Conservation (phyloP, 2,797 vertebrate genomes). For the Momotus momota region DNA sequence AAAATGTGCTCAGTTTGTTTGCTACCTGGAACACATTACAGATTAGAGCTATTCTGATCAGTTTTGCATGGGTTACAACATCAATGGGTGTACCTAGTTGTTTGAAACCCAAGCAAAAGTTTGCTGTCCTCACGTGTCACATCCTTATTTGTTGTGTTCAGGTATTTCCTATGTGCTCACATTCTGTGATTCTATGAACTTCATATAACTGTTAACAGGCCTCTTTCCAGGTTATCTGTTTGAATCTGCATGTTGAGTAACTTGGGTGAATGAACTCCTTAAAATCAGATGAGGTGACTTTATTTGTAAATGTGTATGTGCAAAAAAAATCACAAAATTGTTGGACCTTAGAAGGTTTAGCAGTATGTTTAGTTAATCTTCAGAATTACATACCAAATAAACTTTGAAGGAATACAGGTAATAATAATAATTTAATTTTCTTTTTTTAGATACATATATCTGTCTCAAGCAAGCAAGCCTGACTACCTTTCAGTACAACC, state of each 20-base stretch:
- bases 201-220: background rate
- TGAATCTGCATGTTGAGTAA: background rate
- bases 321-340: background rate
- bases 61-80: background rate
- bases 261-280: background rate
- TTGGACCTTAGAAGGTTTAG: background rate
- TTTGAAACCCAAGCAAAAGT: background rate
- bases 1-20: background rate
- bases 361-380: background rate
- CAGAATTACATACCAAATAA: background rate
- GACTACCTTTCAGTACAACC: background rate
- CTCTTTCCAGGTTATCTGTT: background rate
- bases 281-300: background rate
- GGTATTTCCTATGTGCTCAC: background rate
- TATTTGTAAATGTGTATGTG: background rate
- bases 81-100: no score
- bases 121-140: background rate
- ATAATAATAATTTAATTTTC: background rate
- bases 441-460: background rate
- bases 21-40: background rate
- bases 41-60: background rate
- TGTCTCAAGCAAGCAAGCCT: background rate
- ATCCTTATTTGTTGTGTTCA: background rate
- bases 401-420: background rate
- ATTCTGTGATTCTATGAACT: background rate